Percentiles rank a stretch among this genome's conserved stretches.
Evolutionary conservation across 1,140 invertebrate genomes (phyloP).

Genomic region (Medauroidea extradentata): DNA sequence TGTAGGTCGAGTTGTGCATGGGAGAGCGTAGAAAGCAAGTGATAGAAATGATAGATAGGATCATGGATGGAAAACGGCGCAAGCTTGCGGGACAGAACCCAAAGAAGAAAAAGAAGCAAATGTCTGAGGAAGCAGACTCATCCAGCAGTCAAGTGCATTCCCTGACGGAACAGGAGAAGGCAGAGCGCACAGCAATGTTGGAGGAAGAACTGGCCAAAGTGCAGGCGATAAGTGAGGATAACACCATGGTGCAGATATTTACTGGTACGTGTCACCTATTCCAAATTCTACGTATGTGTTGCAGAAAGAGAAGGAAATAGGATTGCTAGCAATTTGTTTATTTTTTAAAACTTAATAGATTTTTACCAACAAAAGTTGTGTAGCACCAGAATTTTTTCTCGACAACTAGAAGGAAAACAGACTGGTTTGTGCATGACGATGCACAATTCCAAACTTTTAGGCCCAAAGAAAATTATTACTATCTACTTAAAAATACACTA

Average conservation of each 20-base stretch:
- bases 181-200: constrained; percentile 47
- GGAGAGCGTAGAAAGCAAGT: constrained; percentile 56
- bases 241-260: constrained; percentile 52
- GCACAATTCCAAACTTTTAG: too few species aligned
- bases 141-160: background rate
- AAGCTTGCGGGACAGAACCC: constrained; percentile 48
- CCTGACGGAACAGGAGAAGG: constrained; percentile 22
- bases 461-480: too few species aligned
- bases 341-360: too few species aligned
- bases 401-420: too few species aligned
- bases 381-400: too few species aligned
- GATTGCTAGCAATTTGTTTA: too few species aligned
- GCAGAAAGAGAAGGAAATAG: too few species aligned
- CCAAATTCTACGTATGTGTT: too few species aligned
- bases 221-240: constrained; percentile 44
- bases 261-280: constrained; percentile 29
- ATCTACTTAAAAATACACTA: too few species aligned
- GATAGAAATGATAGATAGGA: constrained; percentile 51
- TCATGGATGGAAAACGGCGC: constrained; percentile 59
- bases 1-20: constrained; percentile 48
- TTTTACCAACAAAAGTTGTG: too few species aligned
- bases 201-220: constrained; percentile 58
- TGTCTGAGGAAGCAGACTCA: constrained; percentile 30
- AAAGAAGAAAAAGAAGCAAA: constrained; percentile 35
- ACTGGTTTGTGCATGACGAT: too few species aligned